Evolutionary conservation across 2,113 vertebrate genomes (phyloP).

Genomic region (Rhinogobius similis): DNA sequence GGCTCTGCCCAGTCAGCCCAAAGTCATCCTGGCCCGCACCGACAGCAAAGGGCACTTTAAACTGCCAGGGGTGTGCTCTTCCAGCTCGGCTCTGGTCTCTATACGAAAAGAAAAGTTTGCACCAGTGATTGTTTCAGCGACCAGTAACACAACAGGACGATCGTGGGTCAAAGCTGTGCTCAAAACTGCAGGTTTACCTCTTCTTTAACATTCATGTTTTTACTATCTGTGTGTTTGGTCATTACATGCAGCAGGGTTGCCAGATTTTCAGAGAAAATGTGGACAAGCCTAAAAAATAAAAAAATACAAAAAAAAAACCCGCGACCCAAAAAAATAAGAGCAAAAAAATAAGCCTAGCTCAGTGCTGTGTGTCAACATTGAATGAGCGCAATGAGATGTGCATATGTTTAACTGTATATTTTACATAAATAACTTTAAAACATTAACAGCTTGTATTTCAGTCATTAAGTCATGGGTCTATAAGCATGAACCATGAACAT

Average conservation of each 20-base stretch:
- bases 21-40: slow-evolving; percentile 67
- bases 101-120: slow-evolving; percentile 82
- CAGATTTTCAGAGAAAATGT: no score
- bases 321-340: no score
- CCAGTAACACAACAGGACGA: slow-evolving; percentile 71
- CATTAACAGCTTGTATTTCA: no score
- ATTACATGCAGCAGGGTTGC: background rate
- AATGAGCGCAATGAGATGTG: no score
- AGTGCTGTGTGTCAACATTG: no score
- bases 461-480: no score
- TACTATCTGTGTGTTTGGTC: background rate
- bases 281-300: no score
- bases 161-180: slow-evolving; percentile 77
- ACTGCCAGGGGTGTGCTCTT: slow-evolving; percentile 76
- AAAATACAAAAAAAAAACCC: no score
- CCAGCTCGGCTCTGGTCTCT: slow-evolving; percentile 61
- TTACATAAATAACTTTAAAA: no score
- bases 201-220: slow-evolving; percentile 63
- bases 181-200: slow-evolving; percentile 74
- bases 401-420: no score
- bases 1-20: slow-evolving; percentile 67
- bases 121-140: slow-evolving; percentile 52
- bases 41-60: slow-evolving; percentile 79
- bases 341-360: no score
- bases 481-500: no score